Evolutionary conservation across 2,113 vertebrate genomes (phyloP).

Genomic region (Phalacrocorax carbo): DNA sequence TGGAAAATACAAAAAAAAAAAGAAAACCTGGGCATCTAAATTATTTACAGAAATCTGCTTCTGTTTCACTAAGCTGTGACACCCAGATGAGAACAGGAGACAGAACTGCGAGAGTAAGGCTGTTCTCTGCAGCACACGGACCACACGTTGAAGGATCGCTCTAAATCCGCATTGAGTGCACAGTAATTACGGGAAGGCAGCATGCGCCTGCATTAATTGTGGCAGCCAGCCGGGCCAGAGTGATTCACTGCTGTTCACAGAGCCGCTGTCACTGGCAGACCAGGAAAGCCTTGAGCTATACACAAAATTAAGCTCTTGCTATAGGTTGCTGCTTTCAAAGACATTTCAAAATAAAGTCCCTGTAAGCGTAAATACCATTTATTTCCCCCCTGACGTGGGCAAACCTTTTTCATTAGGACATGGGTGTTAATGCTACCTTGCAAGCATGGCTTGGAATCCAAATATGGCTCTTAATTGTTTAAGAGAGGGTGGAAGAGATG

Average conservation of each 20-base stretch:
- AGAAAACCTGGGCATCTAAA: background rate
- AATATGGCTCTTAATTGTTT: background rate
- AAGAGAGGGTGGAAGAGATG: background rate
- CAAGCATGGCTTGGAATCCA: background rate
- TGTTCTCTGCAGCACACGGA: background rate
- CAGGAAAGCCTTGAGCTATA: background rate
- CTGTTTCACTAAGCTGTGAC: background rate
- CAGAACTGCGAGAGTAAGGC: background rate
- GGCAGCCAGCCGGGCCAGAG: background rate
- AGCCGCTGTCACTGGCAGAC: accelerated
- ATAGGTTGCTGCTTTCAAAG: background rate
- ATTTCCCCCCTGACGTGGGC: accelerated
- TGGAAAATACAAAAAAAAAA: background rate
- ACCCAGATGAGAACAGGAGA: background rate
- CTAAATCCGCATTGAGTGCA: background rate
- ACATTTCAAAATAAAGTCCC: background rate
- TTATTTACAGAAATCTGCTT: background rate
- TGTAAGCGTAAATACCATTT: background rate
- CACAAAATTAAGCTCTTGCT: background rate
- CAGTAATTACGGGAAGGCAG: constrained; percentile 17
- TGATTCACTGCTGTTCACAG: background rate
- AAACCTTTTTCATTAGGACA: background rate
- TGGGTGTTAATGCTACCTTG: background rate
- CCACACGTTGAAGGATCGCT: background rate
- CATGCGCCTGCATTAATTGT: background rate